Evolutionary conservation across 2,113 vertebrate genomes (phyloP), one percentile per base, ranked within the genome.

Genomic region (Melanerpes aurifrons): DNA sequence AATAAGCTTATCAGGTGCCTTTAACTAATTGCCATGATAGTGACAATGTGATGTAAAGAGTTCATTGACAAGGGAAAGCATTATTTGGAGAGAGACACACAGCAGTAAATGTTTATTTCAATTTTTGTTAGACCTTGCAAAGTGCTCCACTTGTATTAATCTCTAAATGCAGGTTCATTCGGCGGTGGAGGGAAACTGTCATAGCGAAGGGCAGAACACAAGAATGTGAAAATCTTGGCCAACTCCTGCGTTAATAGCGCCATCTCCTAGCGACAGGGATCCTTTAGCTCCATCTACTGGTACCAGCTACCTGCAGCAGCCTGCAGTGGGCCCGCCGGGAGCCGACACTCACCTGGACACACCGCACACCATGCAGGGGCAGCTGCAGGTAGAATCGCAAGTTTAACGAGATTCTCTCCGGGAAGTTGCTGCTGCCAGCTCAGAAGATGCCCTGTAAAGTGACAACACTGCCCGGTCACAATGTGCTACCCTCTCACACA

Each of bases 231-330:
- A 48, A 17, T 2, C 58, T 14, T 3, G 2, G 9, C 48, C 62
- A 3, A 45, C 22, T 2, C 14, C 19, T 22, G 26, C 9, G 1
- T 4, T 0, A 4, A 5, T 70, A 12, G 6, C 21, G 0, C 19
- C 7, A 1, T 8, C 7, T 19, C 31, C 10, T 4, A 15, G 73
- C 26, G 86, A 57, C 1, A 3, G 86, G 87, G 24, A 73, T 91
- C 93, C 91, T 94, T 24, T 11, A 87, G 89, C 95, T 74, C 95
- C 96, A 96, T 81, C 96, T 96, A 6, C 93, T 1, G 96, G 93
- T 10, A 4, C 32, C n/a, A 0, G 0, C 10, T 2, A 9, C 31
- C 61, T 2, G 18, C 57, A 31, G 43, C 71, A 59, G 75, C 37
- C 56, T 12, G n/a, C 7, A 3, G 12, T 6, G 50, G 0, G 54